Base-by-base conservation (phyloP, 2,888 invertebrate genomes). In the Adelognathus sp. region DNA sequence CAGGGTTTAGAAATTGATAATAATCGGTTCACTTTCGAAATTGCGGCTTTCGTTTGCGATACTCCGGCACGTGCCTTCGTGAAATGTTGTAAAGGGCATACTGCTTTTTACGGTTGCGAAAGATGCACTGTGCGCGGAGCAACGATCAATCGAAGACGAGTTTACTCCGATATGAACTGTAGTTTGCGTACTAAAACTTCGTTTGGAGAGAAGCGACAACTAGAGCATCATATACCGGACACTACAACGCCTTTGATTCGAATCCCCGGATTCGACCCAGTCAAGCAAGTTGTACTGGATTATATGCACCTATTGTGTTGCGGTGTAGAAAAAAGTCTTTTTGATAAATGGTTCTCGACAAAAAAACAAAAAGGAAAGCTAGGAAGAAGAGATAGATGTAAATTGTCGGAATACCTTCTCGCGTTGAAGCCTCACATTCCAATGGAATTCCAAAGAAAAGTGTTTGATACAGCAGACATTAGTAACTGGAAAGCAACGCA, bases 401-500 rank as follows among this genome's bases (percentile, higher is more conserved):
- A 31, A 3, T 56, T 69, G 4, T 29, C 36, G 50, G 31, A 21
- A 18, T 9, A 46, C 18, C 46, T 66, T 14, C 31, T 31, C 3
- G 5, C 56, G 6, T 16, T 21, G 24, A 50, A 6, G 50, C 50
- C 50, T 16, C 21, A 39, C 7, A 64, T 82, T 9, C 81, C 76
- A 36, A 39, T 9, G 3, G 81, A 77, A 67, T 81, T 83, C 67
- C 80, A 81, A 21, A 74, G 79, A 7, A 83, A 77, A 73, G 18
- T 9, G 0, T 77, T 76, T 18, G 79, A 81, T 6, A n/a, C 69
- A 21, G 16, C 18, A 0, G 60, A 79, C 16, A 6, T 77, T 3
- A 27, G 52, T 2, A 61, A 76, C 36, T 83, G 80, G 80, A 80
- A 83, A 70, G 80, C 83, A 7, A 83, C 80, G 16, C 83, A 81